phyloP scores from a whole-genome alignment of 2,797 vertebrate genomes.

The Lithobates sylvaticus region DNA sequence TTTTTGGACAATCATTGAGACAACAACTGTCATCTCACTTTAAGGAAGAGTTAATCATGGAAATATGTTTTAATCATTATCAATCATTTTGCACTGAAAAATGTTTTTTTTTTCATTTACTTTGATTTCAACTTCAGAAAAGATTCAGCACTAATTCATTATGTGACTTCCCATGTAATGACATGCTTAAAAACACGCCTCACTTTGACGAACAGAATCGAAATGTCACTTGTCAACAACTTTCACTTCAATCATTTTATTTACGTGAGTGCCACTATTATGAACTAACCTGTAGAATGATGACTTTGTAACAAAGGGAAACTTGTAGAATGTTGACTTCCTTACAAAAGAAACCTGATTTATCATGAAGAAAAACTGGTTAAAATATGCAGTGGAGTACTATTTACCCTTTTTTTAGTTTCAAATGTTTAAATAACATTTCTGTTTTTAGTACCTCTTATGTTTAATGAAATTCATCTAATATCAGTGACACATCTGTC shows the following conservation, averaged over 20 bases:
- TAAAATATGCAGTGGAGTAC: neutral
- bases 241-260: conserved; percentile 21
- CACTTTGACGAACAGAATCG: neutral
- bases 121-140: neutral
- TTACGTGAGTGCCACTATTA: conserved; percentile 4
- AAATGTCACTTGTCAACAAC: conserved; percentile 33
- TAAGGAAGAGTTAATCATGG: neutral
- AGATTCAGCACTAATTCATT: neutral
- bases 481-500: neutral
- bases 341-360: conserved; percentile 5
- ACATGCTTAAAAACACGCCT: neutral
- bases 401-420: neutral
- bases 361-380: conserved; percentile 44
- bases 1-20: too few species aligned
- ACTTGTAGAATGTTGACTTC: neutral
- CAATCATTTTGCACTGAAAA: neutral
- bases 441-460: conserved; percentile 10
- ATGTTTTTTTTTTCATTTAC: neutral
- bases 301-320: conserved; percentile 23
- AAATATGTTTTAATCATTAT: neutral
- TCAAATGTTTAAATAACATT: conserved; percentile 25
- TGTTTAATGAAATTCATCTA: neutral
- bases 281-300: conserved; percentile 4
- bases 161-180: neutral
- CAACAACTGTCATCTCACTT: neutral